Conservation (phyloP, 2,888 invertebrate species). For the Archips crataeganus region DNA sequence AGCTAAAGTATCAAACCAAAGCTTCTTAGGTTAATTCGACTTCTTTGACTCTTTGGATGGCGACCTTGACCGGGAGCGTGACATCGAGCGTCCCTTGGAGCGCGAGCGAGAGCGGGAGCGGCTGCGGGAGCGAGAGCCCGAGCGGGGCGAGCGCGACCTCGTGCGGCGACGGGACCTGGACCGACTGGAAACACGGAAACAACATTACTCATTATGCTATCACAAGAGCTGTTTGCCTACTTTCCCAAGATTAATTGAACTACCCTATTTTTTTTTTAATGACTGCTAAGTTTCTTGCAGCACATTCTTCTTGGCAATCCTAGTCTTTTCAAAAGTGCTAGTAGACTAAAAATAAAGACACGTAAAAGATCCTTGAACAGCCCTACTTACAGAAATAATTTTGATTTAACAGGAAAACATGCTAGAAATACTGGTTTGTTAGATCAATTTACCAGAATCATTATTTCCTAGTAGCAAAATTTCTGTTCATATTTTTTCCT, state of each 20-base stretch:
- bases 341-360: no score
- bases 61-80: conserved; percentile 80
- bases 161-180: conserved; percentile 88
- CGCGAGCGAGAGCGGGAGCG: conserved; percentile 83
- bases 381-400: no score
- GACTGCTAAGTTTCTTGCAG: no score
- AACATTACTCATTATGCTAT: conserved; percentile 8
- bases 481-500: no score
- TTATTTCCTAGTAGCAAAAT: no score
- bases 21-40: conserved; percentile 64
- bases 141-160: conserved; percentile 85
- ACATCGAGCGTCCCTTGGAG: conserved; percentile 80
- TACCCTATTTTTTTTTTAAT: background rate
- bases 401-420: no score
- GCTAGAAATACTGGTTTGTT: no score
- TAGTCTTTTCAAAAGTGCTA: no score
- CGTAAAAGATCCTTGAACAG: no score
- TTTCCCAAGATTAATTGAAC: conserved; percentile 10
- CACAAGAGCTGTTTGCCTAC: background rate
- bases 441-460: no score
- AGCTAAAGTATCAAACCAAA: conserved; percentile 25
- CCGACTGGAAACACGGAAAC: conserved; percentile 70
- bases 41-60: conserved; percentile 83
- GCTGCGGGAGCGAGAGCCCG: conserved; percentile 79
- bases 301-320: no score